Evolutionary conservation across 2,113 vertebrate genomes (phyloP).

Genomic region (Lota lota): DNA sequence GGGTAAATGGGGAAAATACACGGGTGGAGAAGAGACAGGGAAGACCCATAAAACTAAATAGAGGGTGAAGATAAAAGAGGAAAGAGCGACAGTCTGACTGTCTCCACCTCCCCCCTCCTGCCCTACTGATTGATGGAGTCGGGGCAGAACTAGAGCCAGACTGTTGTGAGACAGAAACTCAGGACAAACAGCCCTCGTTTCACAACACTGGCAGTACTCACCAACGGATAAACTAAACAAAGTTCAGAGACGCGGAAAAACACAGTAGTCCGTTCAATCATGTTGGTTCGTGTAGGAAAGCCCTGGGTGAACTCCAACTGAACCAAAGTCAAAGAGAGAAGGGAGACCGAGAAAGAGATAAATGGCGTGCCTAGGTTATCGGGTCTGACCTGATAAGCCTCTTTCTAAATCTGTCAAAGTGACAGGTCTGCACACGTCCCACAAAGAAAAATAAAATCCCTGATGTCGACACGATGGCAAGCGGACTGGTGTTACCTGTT

Average conservation of each 20-base stretch:
- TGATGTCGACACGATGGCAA: not conserved
- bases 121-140: not conserved
- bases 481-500: not conserved
- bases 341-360: not conserved
- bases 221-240: too few relatives aligned
- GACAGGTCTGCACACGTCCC: conserved; percentile 27
- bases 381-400: conserved; percentile 46
- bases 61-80: conserved; percentile 52
- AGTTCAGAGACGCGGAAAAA: not conserved
- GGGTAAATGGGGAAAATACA: conserved; percentile 16
- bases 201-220: too few relatives aligned
- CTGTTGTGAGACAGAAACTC: too few relatives aligned
- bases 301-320: not conserved
- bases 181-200: not conserved
- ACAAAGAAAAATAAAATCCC: conserved; percentile 10
- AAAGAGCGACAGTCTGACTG: conserved; percentile 36
- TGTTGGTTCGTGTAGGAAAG: too few relatives aligned
- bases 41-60: conserved; percentile 57
- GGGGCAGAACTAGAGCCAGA: not conserved
- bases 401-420: conserved; percentile 37
- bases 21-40: conserved; percentile 29
- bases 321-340: conserved; percentile 3
- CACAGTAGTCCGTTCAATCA: not conserved
- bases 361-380: conserved; percentile 27
- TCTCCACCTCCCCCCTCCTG: conserved; percentile 31